Percentiles rank a stretch among this genome's conserved stretches.
phyloP scores from a whole-genome alignment of 2,113 vertebrate genomes.

The Mesocricetus auratus region DNA sequence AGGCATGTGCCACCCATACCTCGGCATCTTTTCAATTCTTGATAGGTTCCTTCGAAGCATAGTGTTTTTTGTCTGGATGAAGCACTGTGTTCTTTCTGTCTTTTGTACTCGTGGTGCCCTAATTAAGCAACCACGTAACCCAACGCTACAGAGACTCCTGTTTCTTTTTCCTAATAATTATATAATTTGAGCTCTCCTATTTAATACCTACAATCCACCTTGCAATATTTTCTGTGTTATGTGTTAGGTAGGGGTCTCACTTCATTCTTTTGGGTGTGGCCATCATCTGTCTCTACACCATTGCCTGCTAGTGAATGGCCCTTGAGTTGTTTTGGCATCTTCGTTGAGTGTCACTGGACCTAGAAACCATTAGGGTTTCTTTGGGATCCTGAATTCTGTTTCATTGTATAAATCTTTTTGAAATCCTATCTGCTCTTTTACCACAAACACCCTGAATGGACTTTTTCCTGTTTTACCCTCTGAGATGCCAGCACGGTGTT shows the following conservation, averaged over 20 bases:
- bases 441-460: not conserved
- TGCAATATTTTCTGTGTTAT: not conserved
- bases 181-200: not conserved
- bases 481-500: not conserved
- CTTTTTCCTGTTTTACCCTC: not conserved
- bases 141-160: not conserved
- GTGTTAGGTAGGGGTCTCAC: not conserved
- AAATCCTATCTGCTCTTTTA: not conserved
- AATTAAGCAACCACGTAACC: conserved; percentile 2
- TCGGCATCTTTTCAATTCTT: not conserved
- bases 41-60: not conserved
- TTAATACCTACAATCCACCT: not conserved
- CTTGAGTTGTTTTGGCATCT: not conserved
- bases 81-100: not conserved
- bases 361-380: not conserved
- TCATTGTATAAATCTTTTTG: not conserved
- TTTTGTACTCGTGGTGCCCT: not conserved
- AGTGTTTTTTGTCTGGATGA: not conserved
- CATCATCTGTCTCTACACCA: not conserved
- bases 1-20: not conserved
- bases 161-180: conserved; percentile 1
- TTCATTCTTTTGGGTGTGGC: not conserved
- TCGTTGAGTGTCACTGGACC: not conserved
- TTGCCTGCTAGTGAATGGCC: not conserved
- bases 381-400: conserved; percentile 6